Evolutionary conservation across 2,888 invertebrate species (phyloP).

Genomic region (Tyria jacobaeae): DNA sequence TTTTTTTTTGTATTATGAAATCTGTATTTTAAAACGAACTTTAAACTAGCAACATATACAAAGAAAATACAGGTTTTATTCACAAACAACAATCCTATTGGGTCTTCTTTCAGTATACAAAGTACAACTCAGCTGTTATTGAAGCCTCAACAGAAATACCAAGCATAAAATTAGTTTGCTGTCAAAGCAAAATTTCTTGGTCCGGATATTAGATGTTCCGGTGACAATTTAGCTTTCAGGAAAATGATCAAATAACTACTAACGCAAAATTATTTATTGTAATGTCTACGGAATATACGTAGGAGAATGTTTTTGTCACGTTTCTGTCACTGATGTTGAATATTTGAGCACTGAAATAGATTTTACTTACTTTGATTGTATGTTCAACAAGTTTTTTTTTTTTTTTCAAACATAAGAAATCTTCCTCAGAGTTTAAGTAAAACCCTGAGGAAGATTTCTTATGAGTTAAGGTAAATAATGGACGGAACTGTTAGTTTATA

Average conservation of each 20-base stretch:
- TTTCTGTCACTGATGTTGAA: background rate
- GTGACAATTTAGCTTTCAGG: conserved; percentile 18
- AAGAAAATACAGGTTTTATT: no score
- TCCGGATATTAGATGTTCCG: conserved; percentile 22
- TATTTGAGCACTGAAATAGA: background rate
- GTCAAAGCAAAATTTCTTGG: conserved; percentile 16
- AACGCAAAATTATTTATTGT: conserved; percentile 11
- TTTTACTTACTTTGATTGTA: background rate
- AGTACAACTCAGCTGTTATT: background rate
- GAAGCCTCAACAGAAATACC: conserved; percentile 5
- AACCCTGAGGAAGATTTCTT: no score
- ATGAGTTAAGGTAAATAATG: no score
- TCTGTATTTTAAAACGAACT: no score
- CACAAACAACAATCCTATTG: no score
- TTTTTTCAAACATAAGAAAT: no score
- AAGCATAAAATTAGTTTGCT: conserved; percentile 22
- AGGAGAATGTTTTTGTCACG: background rate
- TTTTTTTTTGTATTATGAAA: no score
- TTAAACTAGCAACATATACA: no score
- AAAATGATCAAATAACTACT: conserved; percentile 24
- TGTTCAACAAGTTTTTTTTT: background rate
- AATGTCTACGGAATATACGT: conserved; percentile 2
- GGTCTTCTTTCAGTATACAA: background rate
- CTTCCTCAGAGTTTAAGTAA: no score
- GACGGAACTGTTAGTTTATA: no score